Percentiles rank a stretch among this genome's conserved stretches.
These are phyloP conservation scores for Triplophysa dalaica DNA, from an alignment of 2,113 vertebrate species.

Conservation along the genomic window DNA sequence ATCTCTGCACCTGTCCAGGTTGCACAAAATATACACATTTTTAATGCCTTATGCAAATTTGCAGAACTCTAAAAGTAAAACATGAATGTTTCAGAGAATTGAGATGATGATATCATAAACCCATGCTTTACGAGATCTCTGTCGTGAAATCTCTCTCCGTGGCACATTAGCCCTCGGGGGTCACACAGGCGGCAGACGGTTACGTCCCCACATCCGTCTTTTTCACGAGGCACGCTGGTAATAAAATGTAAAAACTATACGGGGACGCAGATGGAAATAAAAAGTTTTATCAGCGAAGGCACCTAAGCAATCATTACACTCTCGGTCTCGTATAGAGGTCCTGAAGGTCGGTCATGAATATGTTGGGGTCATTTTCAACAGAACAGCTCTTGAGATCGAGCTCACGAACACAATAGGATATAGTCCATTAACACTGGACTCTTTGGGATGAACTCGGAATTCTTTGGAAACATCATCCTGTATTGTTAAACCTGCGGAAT, in stretches of 20 bases:
- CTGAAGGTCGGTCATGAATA: background rate
- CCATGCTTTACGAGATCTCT: background rate
- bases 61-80: background rate
- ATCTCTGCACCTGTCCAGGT: background rate
- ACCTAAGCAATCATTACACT: slow-evolving; percentile 16
- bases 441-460: too few relatives aligned
- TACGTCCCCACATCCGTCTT: slow-evolving; percentile 6
- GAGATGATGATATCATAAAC: background rate
- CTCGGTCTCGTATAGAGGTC: background rate
- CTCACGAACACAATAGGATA: background rate
- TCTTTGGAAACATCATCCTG: background rate
- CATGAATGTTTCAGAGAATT: background rate
- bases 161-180: background rate
- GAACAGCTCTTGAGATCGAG: background rate
- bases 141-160: background rate
- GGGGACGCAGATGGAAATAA: slow-evolving; percentile 18
- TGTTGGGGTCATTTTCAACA: background rate
- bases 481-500: background rate
- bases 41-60: background rate
- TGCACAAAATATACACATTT: too few relatives aligned
- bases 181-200: background rate
- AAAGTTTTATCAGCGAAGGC: slow-evolving; percentile 25
- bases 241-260: slow-evolving; percentile 25
- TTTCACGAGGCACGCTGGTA: slow-evolving; percentile 13
- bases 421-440: slow-evolving; percentile 19